Base-by-base conservation (phyloP, 2,888 invertebrate species). In the Lagria hirta region DNA sequence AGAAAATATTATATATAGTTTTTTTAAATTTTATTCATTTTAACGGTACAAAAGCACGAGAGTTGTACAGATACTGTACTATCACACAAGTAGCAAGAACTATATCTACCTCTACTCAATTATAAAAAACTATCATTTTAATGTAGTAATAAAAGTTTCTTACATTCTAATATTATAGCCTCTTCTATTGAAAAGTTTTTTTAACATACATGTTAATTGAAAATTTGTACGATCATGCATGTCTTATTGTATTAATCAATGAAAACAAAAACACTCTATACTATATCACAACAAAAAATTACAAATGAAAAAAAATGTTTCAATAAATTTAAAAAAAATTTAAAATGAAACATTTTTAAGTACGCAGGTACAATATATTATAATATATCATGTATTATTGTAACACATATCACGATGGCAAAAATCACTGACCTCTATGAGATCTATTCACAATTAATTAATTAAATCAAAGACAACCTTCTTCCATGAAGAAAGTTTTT, bases 341-440 rank as follows among this genome's bases (percentile, higher is more conserved):
- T 51, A 43, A 55, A 49, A 55, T 51, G 48, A 56, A 56, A 55
- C 53, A 52, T 55, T 47, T 34, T 58, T 62, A 62, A 64, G 61
- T 62, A 62, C 59, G 54, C 64, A 64, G 64, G 64, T 64, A 64
- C 64, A 29, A 37, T 13, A 11, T 33, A 27, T 35, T 32, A 36
- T 46, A 24, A 29, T n/a, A n/a, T n/a, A n/a, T n/a, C n/a, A 52
- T 60, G 60, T 57, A 61, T 58, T 62, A 62, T 52, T 61, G 57
- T 62, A 62, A 62, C 61, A 60, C 61, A 62, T 48, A 48, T 48
- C 48, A 48, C 48, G 44, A 48, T 48, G 43, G 44, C 44, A 18
- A 43, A 48, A 43, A 49, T 46, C 43, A 49, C 43, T 34, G 38
- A 43, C 26, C n/a, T 46, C 45, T 29, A 10, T 35, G 26, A 43